Percentiles rank a stretch among this genome's conserved stretches.
Evolutionary conservation across 2,888 invertebrate species (phyloP).

Genomic region (Hemithea aestivaria): DNA sequence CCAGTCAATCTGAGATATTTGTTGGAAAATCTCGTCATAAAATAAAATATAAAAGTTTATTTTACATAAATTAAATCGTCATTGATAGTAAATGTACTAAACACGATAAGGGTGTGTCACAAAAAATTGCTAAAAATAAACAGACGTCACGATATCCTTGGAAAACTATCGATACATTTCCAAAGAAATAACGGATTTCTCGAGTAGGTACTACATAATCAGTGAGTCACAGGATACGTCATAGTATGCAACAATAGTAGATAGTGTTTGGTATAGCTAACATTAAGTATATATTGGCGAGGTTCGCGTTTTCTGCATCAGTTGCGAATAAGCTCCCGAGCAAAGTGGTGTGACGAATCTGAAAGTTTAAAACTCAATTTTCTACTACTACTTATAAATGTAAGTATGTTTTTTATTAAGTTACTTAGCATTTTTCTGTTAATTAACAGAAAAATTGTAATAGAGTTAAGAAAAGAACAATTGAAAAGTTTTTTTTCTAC

Average conservation of each 20-base stretch:
- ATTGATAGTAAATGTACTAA: background rate
- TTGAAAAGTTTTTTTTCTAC: too few species aligned
- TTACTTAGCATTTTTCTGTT: too few species aligned
- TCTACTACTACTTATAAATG: conserved; percentile 1
- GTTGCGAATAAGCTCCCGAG: conserved; percentile 14
- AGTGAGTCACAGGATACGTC: conserved; percentile 24
- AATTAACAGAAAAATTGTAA: too few species aligned
- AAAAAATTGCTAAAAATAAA: background rate
- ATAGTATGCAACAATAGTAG: conserved; percentile 9
- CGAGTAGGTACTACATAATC: conserved; percentile 4
- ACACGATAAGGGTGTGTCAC: conserved; percentile 17
- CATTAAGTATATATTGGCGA: conserved; percentile 20
- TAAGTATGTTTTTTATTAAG: conserved; percentile 9
- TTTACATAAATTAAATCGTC: too few species aligned
- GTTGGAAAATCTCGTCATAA: too few species aligned
- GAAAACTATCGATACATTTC: conserved; percentile 19
- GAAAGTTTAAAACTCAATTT: conserved; percentile 5
- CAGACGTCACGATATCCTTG: conserved; percentile 10
- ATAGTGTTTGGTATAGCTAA: conserved; percentile 21
- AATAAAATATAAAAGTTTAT: too few species aligned
- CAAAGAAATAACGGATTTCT: conserved; percentile 12
- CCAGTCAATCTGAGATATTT: too few species aligned
- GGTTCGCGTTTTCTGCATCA: conserved; percentile 14
- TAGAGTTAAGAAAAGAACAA: too few species aligned
- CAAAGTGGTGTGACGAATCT: conserved; percentile 13